A percentile compares a stretch with the other conserved stretches of the same genome.
These are phyloP conservation scores for Xenops minutus DNA, from an alignment of 2,797 vertebrate genomes.

Conservation along the genomic window DNA sequence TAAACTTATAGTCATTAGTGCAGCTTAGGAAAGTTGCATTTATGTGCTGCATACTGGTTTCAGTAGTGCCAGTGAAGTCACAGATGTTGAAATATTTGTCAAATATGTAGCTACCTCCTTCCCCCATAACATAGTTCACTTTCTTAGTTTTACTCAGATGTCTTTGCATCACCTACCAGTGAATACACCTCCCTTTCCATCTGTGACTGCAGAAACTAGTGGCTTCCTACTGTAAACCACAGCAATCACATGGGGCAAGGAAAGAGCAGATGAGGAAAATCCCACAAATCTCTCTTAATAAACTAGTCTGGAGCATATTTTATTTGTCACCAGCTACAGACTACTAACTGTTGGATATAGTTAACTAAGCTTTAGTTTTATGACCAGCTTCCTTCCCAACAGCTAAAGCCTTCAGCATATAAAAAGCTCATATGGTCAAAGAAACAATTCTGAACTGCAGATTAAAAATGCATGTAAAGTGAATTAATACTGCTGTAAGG, in stretches of 20 bases:
- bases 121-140: neutral
- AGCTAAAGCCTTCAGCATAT: neutral
- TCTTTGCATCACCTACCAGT: neutral
- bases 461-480: neutral
- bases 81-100: neutral
- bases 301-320: neutral
- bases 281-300: neutral
- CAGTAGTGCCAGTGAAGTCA: neutral
- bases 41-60: neutral
- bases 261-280: neutral
- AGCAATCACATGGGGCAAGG: neutral
- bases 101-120: neutral
- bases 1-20: neutral
- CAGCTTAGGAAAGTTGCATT: neutral
- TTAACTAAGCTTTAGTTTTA: neutral
- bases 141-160: neutral
- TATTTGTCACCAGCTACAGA: neutral
- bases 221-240: constrained; percentile 10
- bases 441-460: neutral
- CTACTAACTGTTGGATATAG: neutral
- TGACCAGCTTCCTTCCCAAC: neutral
- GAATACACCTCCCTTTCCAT: neutral
- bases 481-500: neutral
- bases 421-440: neutral
- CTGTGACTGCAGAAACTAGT: constrained; percentile 4